Base-by-base conservation (phyloP, 2,797 vertebrate genomes). In the Protonibea diacanthus region DNA sequence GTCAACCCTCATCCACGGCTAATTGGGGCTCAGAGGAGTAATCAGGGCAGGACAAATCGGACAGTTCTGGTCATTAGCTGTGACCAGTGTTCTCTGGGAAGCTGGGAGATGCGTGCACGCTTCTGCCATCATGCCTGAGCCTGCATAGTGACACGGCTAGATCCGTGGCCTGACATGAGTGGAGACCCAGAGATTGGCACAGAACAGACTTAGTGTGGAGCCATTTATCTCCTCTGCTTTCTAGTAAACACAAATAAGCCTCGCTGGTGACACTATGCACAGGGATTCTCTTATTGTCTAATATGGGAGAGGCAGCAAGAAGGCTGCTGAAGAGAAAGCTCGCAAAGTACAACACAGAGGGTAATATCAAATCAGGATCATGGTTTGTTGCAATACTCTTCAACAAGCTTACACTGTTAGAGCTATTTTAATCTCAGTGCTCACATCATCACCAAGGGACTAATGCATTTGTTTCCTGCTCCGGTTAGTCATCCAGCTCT, bases 11-110 rank as follows among this genome's bases (percentile, higher is more conserved):
- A 93, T 95, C 96, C 95, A 91, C 89, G 85, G 94, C 96, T 98
- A 97, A 98, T 98, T 97, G 96, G 83, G 88, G 94, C 95, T 95
- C 96, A 96, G 96, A 97, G 97, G 96, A 97, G 96, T 96, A 98
- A 98, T 98, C 96, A 97, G 95, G 94, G 92, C 88, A 89, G 95
- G 96, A 97, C 96, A 96, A 96, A 96, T 96, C 93, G 95, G 96
- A 97, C 97, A 97, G 96, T 97, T 97, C 95, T 97, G 95, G 95
- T 97, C 96, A 95, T 97, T 98, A 97, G 96, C 95, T 86, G 96
- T 92, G 93, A 93, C 92, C 92, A 90, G 91, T 91, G 92, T 91
- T 92, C 85, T 92, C 88, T 76, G 90, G 91, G 90, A 92, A 79
- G 86, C 88, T 86, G 89, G 88, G 89, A 91, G 84, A 92, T 74